A percentile compares a stretch with the other conserved stretches of the same genome.
Conservation (phyloP, 2,888 invertebrate species). For the Himalopsyche anomala region DNA sequence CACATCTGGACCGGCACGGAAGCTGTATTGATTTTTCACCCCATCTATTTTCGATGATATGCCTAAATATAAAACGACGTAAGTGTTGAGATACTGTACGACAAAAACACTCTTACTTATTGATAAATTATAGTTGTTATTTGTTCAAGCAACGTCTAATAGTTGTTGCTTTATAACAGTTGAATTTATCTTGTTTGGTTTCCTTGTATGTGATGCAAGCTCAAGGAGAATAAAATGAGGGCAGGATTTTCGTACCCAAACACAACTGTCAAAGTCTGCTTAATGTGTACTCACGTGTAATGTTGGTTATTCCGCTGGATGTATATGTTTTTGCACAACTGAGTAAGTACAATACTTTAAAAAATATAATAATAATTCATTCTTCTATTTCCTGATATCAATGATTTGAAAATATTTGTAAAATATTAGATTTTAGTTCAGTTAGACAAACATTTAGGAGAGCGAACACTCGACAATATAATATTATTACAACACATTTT, state of each 20-base stretch:
- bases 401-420: no score
- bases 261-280: constrained; percentile 6
- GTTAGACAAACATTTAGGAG: no score
- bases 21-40: constrained; percentile 65
- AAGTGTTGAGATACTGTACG: background rate
- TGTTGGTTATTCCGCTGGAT: background rate
- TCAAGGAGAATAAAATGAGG: constrained; percentile 31
- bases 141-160: background rate
- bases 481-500: no score
- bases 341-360: background rate
- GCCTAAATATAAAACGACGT: constrained; percentile 31
- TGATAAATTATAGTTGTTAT: background rate
- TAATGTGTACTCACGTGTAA: constrained; percentile 4
- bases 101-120: background rate
- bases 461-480: no score
- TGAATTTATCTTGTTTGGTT: constrained; percentile 1
- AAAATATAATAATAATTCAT: background rate
- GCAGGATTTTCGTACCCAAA: constrained; percentile 4
- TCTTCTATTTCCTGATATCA: no score
- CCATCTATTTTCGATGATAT: background rate
- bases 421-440: no score
- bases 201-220: background rate
- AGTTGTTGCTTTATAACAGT: background rate
- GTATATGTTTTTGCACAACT: background rate
- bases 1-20: constrained; percentile 61